These are phyloP conservation scores for Marasmarcha lunaedactyla DNA, from an alignment of 2,888 invertebrate genomes.

Conservation along the genomic window DNA sequence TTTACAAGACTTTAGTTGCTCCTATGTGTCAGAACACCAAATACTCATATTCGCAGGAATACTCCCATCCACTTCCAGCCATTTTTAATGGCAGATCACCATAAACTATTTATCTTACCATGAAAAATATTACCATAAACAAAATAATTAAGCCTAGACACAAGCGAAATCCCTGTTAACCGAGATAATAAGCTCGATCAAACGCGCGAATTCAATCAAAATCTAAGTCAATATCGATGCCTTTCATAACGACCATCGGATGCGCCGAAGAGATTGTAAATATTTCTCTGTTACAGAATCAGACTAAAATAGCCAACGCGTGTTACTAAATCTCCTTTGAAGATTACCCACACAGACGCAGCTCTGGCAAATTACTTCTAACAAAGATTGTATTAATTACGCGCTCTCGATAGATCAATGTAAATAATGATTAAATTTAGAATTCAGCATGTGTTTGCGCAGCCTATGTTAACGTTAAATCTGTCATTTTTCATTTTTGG, in stretches of 20 bases:
- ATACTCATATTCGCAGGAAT: too few relatives aligned
- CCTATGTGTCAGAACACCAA: too few relatives aligned
- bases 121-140: too few relatives aligned
- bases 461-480: conserved; percentile 44
- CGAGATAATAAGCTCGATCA: conserved; percentile 18
- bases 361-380: conserved; percentile 70
- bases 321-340: conserved; percentile 71
- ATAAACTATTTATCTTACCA: too few relatives aligned
- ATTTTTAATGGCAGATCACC: too few relatives aligned
- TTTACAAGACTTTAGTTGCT: too few relatives aligned
- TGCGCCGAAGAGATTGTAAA: conserved; percentile 70
- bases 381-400: conserved; percentile 72
- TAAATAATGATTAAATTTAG: conserved; percentile 66
- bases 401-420: conserved; percentile 62
- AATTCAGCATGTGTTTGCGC: conserved; percentile 43
- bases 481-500: conserved; percentile 49
- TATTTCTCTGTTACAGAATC: conserved; percentile 69
- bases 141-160: too few relatives aligned
- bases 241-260: conserved; percentile 65
- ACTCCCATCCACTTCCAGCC: too few relatives aligned
- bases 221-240: conserved; percentile 51
- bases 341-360: conserved; percentile 68
- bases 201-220: conserved; percentile 41
- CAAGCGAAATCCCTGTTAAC: too few relatives aligned
- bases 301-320: conserved; percentile 68